A percentile compares a stretch with the other conserved stretches of the same genome.
phyloP scores from a whole-genome alignment of 2,797 vertebrate genomes.

The Eulemur albifrons region DNA sequence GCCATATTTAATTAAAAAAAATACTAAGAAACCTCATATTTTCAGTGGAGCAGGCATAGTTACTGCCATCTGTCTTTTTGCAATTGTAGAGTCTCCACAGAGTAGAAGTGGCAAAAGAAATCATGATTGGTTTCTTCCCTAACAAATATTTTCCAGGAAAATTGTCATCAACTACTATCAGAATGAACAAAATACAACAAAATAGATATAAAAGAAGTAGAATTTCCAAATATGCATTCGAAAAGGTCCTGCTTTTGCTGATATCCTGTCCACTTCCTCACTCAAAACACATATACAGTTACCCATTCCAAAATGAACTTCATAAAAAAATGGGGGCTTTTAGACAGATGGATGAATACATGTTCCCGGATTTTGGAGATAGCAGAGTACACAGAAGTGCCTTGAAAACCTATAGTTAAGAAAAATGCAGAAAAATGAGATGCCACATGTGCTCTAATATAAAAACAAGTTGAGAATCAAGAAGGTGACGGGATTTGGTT shows the following conservation, averaged over 20 bases:
- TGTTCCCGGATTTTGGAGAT: neutral
- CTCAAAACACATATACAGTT: constrained; percentile 18
- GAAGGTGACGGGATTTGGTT: neutral
- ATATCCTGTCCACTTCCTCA: neutral
- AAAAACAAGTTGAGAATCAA: constrained; percentile 34
- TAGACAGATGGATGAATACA: constrained; percentile 14
- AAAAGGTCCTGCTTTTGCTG: constrained; percentile 57
- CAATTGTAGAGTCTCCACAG: constrained; percentile 49
- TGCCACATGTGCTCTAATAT: neutral
- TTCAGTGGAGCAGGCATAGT: neutral
- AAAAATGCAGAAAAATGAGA: constrained; percentile 48
- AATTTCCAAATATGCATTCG: constrained; percentile 17
- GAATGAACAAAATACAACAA: constrained; percentile 45
- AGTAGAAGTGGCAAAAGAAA: constrained; percentile 54
- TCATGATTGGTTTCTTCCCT: constrained; percentile 62
- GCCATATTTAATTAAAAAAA: constrained; percentile 68
- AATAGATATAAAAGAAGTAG: constrained; percentile 45
- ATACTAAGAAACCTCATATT: constrained; percentile 59
- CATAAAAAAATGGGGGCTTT: neutral
- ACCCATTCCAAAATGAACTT: constrained; percentile 26
- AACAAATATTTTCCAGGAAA: constrained; percentile 71
- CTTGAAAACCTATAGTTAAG: constrained; percentile 45
- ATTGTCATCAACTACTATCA: constrained; percentile 44
- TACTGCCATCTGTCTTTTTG: constrained; percentile 61
- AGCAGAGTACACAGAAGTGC: constrained; percentile 28